phyloP scores from a whole-genome alignment of 2,888 invertebrate genomes.

The Polietes domitor region DNA sequence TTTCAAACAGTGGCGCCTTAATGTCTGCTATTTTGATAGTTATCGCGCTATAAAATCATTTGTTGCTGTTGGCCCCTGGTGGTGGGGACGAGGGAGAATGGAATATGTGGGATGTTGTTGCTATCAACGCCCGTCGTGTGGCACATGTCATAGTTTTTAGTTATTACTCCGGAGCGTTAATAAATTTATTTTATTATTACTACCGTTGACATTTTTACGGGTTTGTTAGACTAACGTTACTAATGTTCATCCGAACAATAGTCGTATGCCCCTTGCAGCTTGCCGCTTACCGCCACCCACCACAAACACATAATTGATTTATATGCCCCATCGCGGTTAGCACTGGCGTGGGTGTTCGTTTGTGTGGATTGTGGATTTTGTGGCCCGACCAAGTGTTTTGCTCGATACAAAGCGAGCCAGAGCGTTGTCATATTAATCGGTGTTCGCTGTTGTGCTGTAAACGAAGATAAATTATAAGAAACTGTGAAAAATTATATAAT shows the following conservation, averaged over 20 bases:
- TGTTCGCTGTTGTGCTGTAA: conserved; percentile 15
- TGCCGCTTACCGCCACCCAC: background rate
- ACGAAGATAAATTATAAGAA: conserved; percentile 26
- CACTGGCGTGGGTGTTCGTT: background rate
- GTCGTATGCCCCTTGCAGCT: no score
- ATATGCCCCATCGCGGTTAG: background rate
- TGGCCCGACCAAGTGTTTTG: background rate
- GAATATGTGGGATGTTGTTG: conserved; percentile 19
- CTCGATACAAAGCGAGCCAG: background rate
- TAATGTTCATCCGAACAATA: background rate
- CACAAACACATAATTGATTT: background rate
- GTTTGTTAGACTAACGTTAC: background rate
- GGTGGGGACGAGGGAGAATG: background rate
- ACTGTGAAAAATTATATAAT: conserved; percentile 22
- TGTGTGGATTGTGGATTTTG: background rate
- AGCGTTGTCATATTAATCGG: background rate
- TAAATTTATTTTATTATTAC: conserved; percentile 30
- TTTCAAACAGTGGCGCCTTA: conserved; percentile 58
- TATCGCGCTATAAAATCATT: conserved; percentile 57
- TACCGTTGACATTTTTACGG: background rate
- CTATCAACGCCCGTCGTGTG: conserved; percentile 48
- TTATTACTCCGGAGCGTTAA: conserved; percentile 38
- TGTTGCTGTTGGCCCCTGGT: background rate
- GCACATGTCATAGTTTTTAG: conserved; percentile 52
- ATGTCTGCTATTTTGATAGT: conserved; percentile 64